Evolutionary conservation across 2,888 invertebrate species (phyloP), one percentile per base, ranked within the genome.

Genomic region (Ectemnius lituratus): DNA sequence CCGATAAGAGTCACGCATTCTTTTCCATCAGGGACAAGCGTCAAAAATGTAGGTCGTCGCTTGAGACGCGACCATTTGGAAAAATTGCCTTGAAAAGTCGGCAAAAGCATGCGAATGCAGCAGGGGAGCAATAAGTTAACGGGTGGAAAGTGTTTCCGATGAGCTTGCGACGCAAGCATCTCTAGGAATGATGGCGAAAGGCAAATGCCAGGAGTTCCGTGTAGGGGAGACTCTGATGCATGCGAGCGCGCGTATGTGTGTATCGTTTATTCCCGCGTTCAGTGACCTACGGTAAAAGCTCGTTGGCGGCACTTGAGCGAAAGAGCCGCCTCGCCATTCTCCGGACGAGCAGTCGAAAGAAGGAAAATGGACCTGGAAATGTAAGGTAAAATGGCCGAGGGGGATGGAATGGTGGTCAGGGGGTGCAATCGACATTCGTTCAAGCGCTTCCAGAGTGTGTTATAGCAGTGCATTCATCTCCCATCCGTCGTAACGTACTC

Each of bases 201-300:
- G 37, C 37, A 37, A 37, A 37, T 37, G 37, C 8, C 37, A 11
- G 5, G 23, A 11, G 37, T 37, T 37, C 37, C 37, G 37, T 6
- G 8, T 37, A 8, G 37, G 5, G 37, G 37, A 37, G 37, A 47
- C n/a, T 47, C 3, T 52, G 52, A 52, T 14, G 52, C 52, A 16
- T 52, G 16, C 16, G 59, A 56, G 62, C 60, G 28, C 52, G 56
- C 61, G 37, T 59, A 46, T 18, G 46, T 27, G 18, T 62, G 28
- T 63, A 69, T 58, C 75, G 68, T 75, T 68, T 63, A 76, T 68
- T 75, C 61, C 62, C 70, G 60, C 62, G 70, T 68, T 66, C 76
- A 64, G 71, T 71, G 76, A 75, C 58, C 75, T 45, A 65, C 66
- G 68, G 75, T 75, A 70, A 80, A 80, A 71, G 63, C 66, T 73